Evolutionary conservation across 2,797 vertebrate species (phyloP), one percentile per base, ranked within the genome.

Genomic region (Champsocephalus gunnari): DNA sequence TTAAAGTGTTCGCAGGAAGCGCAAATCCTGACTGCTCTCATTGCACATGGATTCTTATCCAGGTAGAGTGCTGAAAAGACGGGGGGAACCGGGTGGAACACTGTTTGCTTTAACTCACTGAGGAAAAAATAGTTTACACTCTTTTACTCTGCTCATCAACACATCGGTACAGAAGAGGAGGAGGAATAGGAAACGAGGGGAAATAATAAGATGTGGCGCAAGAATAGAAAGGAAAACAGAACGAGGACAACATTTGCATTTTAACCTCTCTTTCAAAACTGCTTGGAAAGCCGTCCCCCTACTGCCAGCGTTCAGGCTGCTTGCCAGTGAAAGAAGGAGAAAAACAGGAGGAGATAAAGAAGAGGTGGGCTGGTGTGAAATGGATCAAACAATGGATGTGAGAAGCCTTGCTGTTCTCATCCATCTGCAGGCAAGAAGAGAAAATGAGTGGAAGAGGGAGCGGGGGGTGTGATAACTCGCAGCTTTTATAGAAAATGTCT

Each of bases 311-410:
- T 71, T 77, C 77, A 80, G 84, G 87, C 81, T 47, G 70, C 63
- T 24, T 84, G 88, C 85, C 87, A 90, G 86, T 66, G 81, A 87
- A 72, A 85, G 82, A 86, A 81, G 78, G 78, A 86, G 86, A 8
- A 84, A 88, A 89, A 85, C 88, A 90, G 86, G 84, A 88, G 88
- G 88, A 90, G 90, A 91, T 83, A 88, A 87, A 89, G 81, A 87
- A 91, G 89, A 86, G 84, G 91, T 91, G 92, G 90, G 89, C 78
- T 76, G 89, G 91, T 91, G 91, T 90, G 90, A 93, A 91, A 90
- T 66, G 86, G 89, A 91, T 93, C 88, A 92, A 92, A 93, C 92
- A 92, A 92, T 88, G 86, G 81, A 90, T 89, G 87, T 88, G 91
- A 88, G 89, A 89, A 83, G 80, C 81, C 73, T 82, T 66, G 83